Percentiles rank a stretch among this genome's conserved stretches.
Evolutionary conservation across 2,888 invertebrate genomes (phyloP).

Genomic region (Acronicta psi): DNA sequence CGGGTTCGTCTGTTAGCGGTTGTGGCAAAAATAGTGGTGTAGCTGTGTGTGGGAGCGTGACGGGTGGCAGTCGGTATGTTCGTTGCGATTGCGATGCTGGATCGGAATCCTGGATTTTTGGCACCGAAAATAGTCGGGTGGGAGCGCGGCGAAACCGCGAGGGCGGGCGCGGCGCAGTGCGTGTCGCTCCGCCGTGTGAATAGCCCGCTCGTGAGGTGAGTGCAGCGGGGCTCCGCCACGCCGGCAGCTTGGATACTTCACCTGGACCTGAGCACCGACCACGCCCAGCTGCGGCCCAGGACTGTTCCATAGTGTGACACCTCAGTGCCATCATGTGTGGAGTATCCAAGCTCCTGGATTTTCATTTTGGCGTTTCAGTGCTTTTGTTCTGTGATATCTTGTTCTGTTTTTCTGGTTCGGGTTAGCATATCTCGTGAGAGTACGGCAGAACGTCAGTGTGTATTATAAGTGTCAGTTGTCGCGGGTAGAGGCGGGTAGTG

Average conservation of each 20-base stretch:
- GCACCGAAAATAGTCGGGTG: conserved; percentile 88
- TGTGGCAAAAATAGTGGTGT: conserved; percentile 55
- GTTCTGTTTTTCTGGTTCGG: conserved; percentile 49
- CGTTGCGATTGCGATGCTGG: conserved; percentile 75
- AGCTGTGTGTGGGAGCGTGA: conserved; percentile 76
- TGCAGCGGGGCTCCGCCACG: conserved; percentile 58
- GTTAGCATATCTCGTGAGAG: conserved; percentile 47
- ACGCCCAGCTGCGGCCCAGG: conserved; percentile 41
- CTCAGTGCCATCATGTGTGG: conserved; percentile 65
- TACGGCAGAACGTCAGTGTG: conserved; percentile 45
- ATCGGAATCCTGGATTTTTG: conserved; percentile 87
- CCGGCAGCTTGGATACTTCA: conserved; percentile 77
- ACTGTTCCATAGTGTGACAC: conserved; percentile 48
- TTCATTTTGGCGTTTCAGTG: conserved; percentile 62
- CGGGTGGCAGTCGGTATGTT: conserved; percentile 65
- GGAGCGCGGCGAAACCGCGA: conserved; percentile 76
- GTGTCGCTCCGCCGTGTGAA: conserved; percentile 89
- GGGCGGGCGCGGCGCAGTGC: conserved; percentile 85
- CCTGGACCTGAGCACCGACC: conserved; percentile 46
- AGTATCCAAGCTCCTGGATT: conserved; percentile 78
- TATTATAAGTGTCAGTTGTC: conserved; percentile 53
- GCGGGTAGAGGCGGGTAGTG: conserved; percentile 51
- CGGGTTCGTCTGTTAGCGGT: conserved; percentile 52
- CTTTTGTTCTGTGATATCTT: conserved; percentile 64
- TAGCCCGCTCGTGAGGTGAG: conserved; percentile 88